Evolutionary conservation across 2,113 vertebrate species (phyloP).

Genomic region (Sphaerodactylus townsendi): DNA sequence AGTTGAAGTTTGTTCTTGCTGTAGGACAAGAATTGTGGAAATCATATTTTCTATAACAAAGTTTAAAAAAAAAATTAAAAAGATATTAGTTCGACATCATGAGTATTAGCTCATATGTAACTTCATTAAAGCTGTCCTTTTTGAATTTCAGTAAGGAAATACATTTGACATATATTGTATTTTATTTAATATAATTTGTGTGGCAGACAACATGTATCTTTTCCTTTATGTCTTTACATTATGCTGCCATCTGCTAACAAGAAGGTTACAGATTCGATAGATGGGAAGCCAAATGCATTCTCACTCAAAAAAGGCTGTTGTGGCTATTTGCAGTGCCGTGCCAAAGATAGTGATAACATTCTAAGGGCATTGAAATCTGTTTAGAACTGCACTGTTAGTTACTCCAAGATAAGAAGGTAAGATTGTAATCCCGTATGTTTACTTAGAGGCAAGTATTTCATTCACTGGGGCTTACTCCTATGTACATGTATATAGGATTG

Average conservation of each 20-base stretch:
- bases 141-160: not conserved
- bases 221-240: not conserved
- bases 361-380: no score
- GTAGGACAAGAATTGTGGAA: not conserved
- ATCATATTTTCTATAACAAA: not conserved
- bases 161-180: not conserved
- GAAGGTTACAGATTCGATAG: not conserved
- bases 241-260: not conserved
- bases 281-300: no score
- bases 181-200: not conserved
- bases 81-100: not conserved
- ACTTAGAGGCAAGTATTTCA: not conserved
- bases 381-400: no score
- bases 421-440: not conserved
- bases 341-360: no score
- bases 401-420: no score
- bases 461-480: not conserved
- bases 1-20: not conserved
- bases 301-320: no score
- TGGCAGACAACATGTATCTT: not conserved
- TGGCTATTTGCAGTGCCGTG: no score
- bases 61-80: not conserved
- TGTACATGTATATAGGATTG: not conserved
- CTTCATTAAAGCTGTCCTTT: not conserved
- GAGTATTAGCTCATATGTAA: not conserved